phyloP scores from a whole-genome alignment of 2,113 vertebrate species.

The Azemiops feae region DNA sequence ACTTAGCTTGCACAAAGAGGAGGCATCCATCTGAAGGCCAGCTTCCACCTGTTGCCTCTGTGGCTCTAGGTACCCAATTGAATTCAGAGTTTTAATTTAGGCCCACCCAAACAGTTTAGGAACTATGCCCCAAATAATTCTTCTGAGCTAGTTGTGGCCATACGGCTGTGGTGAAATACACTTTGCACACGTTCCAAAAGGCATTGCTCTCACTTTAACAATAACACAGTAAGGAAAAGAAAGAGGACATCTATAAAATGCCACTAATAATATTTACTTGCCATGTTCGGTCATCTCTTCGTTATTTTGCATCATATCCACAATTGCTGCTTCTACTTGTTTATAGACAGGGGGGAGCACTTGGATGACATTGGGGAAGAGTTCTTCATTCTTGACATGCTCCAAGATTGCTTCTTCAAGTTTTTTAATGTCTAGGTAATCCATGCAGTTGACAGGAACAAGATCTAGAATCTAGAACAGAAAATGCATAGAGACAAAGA shows the following conservation, averaged over 20 bases:
- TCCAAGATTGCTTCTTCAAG: conserved; percentile 48
- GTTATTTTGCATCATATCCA: not conserved
- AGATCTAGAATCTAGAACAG: conserved; percentile 54
- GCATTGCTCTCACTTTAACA: not conserved
- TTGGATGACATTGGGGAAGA: conserved; percentile 59
- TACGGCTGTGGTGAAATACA: not conserved
- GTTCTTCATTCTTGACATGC: conserved; percentile 52
- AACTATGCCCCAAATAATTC: not conserved
- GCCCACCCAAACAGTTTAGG: not conserved
- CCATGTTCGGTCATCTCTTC: conserved; percentile 60
- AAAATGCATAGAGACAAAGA: not conserved
- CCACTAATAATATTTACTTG: conserved; percentile 40
- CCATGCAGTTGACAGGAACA: conserved; percentile 42
- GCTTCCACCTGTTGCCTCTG: not conserved
- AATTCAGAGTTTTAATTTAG: not conserved
- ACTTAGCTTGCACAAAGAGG: not conserved
- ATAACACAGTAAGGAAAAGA: not conserved
- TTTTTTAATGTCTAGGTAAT: conserved; percentile 40
- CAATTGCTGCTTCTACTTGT: conserved; percentile 61
- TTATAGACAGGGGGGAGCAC: conserved; percentile 58
- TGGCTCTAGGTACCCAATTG: not conserved
- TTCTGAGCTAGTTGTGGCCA: not conserved
- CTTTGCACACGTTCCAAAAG: not conserved
- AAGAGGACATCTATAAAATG: not conserved
- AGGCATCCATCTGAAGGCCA: not conserved